A percentile compares a stretch with the other conserved stretches of the same genome.
Conservation (phyloP, 2,888 invertebrate species). For the Lathronympha strigana region DNA sequence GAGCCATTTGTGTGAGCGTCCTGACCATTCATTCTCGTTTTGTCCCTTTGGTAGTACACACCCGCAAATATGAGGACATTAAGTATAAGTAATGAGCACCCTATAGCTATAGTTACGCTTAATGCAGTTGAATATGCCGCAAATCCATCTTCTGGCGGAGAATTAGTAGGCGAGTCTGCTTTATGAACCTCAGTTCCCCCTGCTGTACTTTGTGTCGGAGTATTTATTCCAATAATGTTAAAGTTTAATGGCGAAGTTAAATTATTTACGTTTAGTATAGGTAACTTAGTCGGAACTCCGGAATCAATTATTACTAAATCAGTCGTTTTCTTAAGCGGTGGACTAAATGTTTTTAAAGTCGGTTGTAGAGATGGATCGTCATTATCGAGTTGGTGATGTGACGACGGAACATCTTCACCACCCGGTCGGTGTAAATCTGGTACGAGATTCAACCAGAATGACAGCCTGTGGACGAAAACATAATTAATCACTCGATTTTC, state of each 20-base stretch:
- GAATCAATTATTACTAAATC: slow-evolving; percentile 75
- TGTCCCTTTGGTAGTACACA: slow-evolving; percentile 96
- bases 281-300: slow-evolving; percentile 71
- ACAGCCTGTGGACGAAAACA: slow-evolving; percentile 84
- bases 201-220: slow-evolving; percentile 66
- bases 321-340: slow-evolving; percentile 83
- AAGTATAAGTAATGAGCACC: slow-evolving; percentile 94
- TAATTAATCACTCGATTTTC: neutral
- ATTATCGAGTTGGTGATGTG: slow-evolving; percentile 93
- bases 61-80: slow-evolving; percentile 97
- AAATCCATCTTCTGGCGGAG: slow-evolving; percentile 92
- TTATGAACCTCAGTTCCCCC: slow-evolving; percentile 66
- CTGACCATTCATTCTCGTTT: slow-evolving; percentile 88
- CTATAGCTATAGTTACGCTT: slow-evolving; percentile 97
- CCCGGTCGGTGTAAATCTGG: slow-evolving; percentile 96
- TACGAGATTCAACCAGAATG: slow-evolving; percentile 97
- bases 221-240: slow-evolving; percentile 70
- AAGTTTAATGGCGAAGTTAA: slow-evolving; percentile 75
- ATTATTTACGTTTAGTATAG: slow-evolving; percentile 69
- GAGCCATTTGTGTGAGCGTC: slow-evolving; percentile 80
- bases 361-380: slow-evolving; percentile 86
- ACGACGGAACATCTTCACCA: slow-evolving; percentile 92
- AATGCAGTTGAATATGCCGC: slow-evolving; percentile 95
- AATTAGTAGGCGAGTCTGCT: slow-evolving; percentile 77
- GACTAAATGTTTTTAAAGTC: slow-evolving; percentile 82